A percentile compares a stretch with the other conserved stretches of the same genome.
Conservation (phyloP, 2,797 vertebrate genomes). For the Argentina silus region DNA sequence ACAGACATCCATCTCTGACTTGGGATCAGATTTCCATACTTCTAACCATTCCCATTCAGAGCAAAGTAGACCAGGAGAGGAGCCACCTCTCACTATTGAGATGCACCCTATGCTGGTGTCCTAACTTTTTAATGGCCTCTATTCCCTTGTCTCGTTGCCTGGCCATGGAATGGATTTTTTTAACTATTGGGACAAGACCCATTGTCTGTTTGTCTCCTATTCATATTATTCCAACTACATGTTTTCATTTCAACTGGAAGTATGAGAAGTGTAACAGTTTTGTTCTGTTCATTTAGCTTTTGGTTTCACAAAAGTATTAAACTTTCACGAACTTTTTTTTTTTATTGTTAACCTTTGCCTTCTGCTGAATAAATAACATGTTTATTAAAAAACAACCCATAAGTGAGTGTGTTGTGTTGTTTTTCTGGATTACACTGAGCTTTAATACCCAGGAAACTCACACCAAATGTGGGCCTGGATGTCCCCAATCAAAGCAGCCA, state of each 20-base stretch:
- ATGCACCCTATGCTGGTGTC: no score
- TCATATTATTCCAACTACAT: not conserved
- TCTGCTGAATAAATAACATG: slow-evolving; percentile 27
- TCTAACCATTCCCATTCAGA: no score
- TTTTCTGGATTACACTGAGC: slow-evolving; percentile 59
- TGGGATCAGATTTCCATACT: no score
- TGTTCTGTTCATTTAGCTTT: slow-evolving; percentile 6
- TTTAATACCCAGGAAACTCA: slow-evolving; percentile 60
- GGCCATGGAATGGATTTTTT: no score
- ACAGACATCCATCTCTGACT: no score
- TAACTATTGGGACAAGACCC: not conserved
- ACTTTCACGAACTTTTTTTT: slow-evolving; percentile 18
- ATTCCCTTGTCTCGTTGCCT: no score
- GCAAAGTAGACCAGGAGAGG: no score
- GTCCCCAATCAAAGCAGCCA: slow-evolving; percentile 2
- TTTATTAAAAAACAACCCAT: slow-evolving; percentile 14
- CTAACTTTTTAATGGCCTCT: no score
- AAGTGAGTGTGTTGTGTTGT: slow-evolving; percentile 1
- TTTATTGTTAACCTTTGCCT: slow-evolving; percentile 16
- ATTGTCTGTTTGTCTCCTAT: not conserved
- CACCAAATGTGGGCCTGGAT: slow-evolving; percentile 48
- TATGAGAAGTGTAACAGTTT: not conserved
- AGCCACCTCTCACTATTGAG: no score
- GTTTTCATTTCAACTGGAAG: slow-evolving; percentile 1
- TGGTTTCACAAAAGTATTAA: slow-evolving; percentile 22